Conservation (phyloP, 2,797 vertebrate genomes). For the Lerista edwardsae region DNA sequence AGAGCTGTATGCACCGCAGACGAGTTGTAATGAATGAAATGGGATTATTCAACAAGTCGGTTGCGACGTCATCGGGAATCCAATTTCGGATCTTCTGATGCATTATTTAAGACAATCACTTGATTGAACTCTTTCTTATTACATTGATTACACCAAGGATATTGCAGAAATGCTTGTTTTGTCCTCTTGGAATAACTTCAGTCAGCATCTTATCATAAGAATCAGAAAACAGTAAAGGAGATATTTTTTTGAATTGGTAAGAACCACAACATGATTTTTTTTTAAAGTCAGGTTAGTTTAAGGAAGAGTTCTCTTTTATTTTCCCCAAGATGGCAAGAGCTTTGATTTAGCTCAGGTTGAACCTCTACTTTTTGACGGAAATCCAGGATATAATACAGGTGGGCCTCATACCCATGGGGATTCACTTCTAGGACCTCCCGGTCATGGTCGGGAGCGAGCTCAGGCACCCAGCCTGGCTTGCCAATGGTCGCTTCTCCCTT, state of each 20-base stretch:
- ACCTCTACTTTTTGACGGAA: not conserved
- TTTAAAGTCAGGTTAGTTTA: not conserved
- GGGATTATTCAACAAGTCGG: not conserved
- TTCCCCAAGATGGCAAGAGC: not conserved
- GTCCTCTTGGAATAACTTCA: not conserved
- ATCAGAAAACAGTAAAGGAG: not conserved
- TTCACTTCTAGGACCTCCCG: too few species aligned
- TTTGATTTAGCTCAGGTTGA: not conserved
- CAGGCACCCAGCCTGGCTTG: too few species aligned
- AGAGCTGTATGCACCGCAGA: not conserved
- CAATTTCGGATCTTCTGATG: constrained; percentile 16
- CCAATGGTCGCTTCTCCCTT: too few species aligned
- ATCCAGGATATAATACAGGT: not conserved
- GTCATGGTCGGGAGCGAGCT: too few species aligned
- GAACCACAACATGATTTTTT: not conserved
- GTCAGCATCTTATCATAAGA: not conserved
- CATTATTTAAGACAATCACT: not conserved
- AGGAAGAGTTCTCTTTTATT: not conserved
- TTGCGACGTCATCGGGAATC: not conserved
- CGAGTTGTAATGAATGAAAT: not conserved
- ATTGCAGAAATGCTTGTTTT: not conserved
- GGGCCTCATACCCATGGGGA: too few species aligned
- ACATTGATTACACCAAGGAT: not conserved
- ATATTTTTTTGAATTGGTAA: not conserved
- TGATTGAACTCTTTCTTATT: constrained; percentile 2